Conservation (phyloP, 2,113 vertebrate genomes). For the Parus major region DNA sequence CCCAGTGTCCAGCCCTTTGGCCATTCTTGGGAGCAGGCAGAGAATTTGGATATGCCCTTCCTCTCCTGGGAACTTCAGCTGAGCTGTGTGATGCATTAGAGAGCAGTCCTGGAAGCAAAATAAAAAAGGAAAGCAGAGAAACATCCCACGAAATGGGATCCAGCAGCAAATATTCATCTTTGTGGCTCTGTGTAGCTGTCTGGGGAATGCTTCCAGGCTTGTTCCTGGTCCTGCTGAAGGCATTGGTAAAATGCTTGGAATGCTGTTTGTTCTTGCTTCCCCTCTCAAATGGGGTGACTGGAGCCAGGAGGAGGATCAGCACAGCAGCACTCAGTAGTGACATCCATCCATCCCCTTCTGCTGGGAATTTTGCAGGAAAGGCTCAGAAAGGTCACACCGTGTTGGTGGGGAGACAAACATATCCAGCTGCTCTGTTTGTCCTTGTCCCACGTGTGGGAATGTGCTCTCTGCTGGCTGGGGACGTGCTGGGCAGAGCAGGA, state of each 20-base stretch:
- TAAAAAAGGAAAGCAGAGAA: neutral
- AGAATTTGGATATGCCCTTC: neutral
- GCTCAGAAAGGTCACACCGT: neutral
- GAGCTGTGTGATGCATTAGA: neutral
- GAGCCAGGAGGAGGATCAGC: neutral
- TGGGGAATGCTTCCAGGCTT: neutral
- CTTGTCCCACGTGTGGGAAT: accelerated
- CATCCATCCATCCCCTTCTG: neutral
- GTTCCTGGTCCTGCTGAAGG: neutral
- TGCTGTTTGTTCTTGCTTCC: neutral
- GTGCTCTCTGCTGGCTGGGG: neutral
- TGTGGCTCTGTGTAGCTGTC: neutral
- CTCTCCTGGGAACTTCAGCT: neutral
- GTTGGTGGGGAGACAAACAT: neutral
- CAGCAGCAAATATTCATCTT: neutral
- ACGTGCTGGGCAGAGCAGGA: neutral
- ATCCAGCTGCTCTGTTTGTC: neutral
- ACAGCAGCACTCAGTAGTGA: neutral
- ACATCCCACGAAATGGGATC: neutral
- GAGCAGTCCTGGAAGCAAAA: neutral
- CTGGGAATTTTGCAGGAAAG: neutral
- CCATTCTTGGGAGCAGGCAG: neutral
- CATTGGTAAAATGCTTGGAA: neutral
- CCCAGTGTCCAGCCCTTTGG: neutral
- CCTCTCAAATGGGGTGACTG: neutral